Evolutionary conservation across 2,888 invertebrate genomes (phyloP).

Genomic region (Heliconius charithonia): DNA sequence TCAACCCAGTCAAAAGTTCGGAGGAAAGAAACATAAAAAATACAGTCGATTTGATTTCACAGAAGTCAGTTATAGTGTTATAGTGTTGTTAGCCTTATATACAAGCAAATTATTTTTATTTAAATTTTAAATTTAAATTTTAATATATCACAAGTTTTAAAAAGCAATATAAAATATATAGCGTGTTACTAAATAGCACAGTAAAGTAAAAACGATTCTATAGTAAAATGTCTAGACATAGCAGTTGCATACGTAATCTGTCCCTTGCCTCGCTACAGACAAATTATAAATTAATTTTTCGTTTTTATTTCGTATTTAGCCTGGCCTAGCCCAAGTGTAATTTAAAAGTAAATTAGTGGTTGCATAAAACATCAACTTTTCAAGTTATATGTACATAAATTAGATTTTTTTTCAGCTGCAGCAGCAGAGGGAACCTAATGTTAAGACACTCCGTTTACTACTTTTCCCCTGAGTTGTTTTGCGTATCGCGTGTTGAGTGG

Average conservation of each 20-base stretch:
- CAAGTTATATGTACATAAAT: neutral
- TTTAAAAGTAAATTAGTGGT: constrained; percentile 39
- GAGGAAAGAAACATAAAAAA: too few species aligned
- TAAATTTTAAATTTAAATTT: too few species aligned
- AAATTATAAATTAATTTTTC: constrained; percentile 17
- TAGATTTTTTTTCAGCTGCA: too few species aligned
- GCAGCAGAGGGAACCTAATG: too few species aligned
- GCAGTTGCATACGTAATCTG: neutral
- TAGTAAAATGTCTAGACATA: constrained; percentile 1
- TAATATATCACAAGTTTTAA: neutral
- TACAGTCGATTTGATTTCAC: too few species aligned
- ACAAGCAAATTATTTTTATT: too few species aligned
- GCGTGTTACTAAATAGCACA: neutral
- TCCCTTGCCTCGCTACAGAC: neutral
- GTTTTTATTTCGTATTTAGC: constrained; percentile 5
- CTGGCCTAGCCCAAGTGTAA: neutral
- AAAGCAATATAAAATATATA: neutral
- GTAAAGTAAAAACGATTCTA: neutral
- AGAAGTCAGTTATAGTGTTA: too few species aligned
- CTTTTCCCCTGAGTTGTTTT: too few species aligned
- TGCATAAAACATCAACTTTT: constrained; percentile 39
- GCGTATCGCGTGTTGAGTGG: too few species aligned
- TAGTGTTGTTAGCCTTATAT: too few species aligned
- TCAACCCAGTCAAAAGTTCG: too few species aligned
- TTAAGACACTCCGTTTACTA: too few species aligned